Evolutionary conservation across 2,797 vertebrate genomes (phyloP), one percentile per base, ranked within the genome.

Genomic region (Selene dorsalis): DNA sequence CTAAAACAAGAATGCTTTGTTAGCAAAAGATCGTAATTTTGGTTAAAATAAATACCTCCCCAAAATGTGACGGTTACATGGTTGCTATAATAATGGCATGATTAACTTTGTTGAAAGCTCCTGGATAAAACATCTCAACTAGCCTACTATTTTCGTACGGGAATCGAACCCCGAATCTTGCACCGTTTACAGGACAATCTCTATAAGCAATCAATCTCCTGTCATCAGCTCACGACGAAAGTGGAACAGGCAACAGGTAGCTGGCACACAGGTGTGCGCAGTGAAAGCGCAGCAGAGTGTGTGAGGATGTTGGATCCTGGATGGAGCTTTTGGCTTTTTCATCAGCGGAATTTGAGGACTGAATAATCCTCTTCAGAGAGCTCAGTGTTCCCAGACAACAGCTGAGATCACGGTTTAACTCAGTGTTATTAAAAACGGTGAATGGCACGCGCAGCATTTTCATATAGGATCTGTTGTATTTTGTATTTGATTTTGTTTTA

Each of bases 321-420:
- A 61, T 52, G 71, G 12, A 75, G 80, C 62, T 77, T 74, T 72
- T 53, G 72, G 83, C 50, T 73, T 83, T 52, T 72, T 80, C 79
- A 77, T 73, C 83, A 53, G 55, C 53, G 12, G 32, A 55, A 56
- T 83, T n/a, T 71, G 57, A 63, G 57, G 56, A 45, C n/a, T 50
- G 26, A 62, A 24, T 85, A 81, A 88, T 88, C 80, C 78, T 65
- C 73, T 59, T 20, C 57, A 48, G 47, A 3, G 3, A 30, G 61
- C 66, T 57, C 38, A 13, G 32, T 38, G 22, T 17, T 52, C 12
- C 52, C 59, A 24, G 41, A 57, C 20, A 26, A 20, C 64, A 63
- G 48, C 35, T 26, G 28, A 60, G 16, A 39, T 26, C 3, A 24
- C 4, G 57, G 28, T 11, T 35, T 32, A 16, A 56, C n/a, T 56